Conservation (phyloP, 1,140 invertebrate species). For the Hormaphis cornu region DNA sequence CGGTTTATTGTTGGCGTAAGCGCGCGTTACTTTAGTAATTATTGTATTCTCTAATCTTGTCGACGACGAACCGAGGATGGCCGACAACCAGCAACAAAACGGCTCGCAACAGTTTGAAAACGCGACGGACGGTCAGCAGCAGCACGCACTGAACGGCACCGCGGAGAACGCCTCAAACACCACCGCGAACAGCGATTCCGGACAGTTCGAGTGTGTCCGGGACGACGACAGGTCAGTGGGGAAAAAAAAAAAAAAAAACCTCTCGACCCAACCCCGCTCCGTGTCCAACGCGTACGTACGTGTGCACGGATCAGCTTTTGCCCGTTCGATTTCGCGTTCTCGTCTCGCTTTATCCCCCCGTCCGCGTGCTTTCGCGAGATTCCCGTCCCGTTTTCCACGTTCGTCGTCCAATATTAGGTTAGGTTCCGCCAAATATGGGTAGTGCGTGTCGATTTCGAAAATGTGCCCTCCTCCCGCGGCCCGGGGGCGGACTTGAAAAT, state of each 20-base stretch:
- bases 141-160: constrained; percentile 11
- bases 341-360: no score
- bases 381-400: no score
- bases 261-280: no score
- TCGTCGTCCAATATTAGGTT: no score
- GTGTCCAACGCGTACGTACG: not conserved
- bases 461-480: no score
- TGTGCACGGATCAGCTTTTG: no score
- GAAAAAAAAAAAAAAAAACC: not conserved
- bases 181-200: constrained; percentile 14
- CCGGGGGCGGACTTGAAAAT: no score
- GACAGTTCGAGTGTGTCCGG: constrained; percentile 23
- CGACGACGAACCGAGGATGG: not conserved
- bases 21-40: constrained; percentile 20
- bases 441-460: no score
- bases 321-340: no score
- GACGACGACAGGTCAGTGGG: constrained; percentile 5
- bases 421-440: no score
- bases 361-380: no score
- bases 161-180: not conserved
- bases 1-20: constrained; percentile 9
- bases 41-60: no score
- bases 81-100: constrained; percentile 28
- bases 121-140: not conserved
- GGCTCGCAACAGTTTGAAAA: constrained; percentile 29